Evolutionary conservation across 2,113 vertebrate species (phyloP), one percentile per base, ranked within the genome.

Genomic region (Leptobrachium ailaonicum): DNA sequence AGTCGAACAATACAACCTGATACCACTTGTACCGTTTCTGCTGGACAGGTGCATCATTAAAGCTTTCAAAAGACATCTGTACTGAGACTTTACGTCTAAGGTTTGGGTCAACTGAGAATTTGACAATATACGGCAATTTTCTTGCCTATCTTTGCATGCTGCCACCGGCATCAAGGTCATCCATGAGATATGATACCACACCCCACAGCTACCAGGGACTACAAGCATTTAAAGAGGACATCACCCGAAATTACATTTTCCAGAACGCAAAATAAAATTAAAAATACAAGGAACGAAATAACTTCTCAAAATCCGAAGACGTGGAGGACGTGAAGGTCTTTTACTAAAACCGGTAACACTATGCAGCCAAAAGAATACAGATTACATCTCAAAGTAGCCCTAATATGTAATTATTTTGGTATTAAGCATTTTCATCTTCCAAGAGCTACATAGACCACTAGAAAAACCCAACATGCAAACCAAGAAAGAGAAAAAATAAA

Each of bases 1-100:
- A 90, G 86, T 89, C 88, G 89, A 88, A 88, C 86, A 86, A 87
- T 85, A 87, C 88, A 87, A 92, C 88, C 86, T 68, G 68, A 90
- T 86, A 89, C 89, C 88, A 87, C 88, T 86, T 87, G 90, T 83
- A 86, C 86, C 87, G 89, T 79, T 85, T 88, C 87, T 89, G 87
- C 88, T 90, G 86, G 87, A 82, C 84, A 85, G 86, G 84, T 88
- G 82, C 81, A 87, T 84, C 85, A 89, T 86, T 87, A 90, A 92
- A 92, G 90, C 91, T 91, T 89, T 89, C 84, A 89, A 58, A 82
- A 83, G 82, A 91, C 6, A 53, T 88, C 87, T 86, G 85, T 83
- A 88, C 85, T 85, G 14, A 68, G 50, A 76, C 56, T 14, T 76
- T 54, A 12, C 14, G 40, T 10, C 47, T 41, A 42, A 67, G 20